A percentile compares a stretch with the other conserved stretches of the same genome.
phyloP scores from a whole-genome alignment of 1,140 invertebrate genomes.

The Zaprionus davidi region DNA sequence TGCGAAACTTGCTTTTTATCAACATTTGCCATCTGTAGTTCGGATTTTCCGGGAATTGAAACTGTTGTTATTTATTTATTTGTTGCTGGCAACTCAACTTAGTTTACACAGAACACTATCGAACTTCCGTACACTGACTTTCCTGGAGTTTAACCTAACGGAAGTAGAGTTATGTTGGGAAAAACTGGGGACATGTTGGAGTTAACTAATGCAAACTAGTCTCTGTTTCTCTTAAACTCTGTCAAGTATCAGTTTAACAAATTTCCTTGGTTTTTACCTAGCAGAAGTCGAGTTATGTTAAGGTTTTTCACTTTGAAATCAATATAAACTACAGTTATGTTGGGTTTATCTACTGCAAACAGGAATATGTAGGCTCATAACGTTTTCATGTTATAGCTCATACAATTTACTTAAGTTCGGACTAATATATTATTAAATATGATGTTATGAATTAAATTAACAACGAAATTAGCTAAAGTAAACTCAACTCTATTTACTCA shows the following conservation, averaged over 20 bases:
- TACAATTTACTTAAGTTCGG: too few relatives aligned
- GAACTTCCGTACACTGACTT: neutral
- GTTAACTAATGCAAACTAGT: neutral
- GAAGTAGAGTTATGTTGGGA: neutral
- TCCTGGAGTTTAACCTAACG: neutral
- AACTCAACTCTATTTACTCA: neutral
- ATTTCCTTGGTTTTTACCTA: neutral
- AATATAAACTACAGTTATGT: too few relatives aligned
- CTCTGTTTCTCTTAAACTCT: neutral
- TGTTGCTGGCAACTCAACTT: neutral
- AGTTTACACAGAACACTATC: neutral
- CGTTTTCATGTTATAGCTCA: too few relatives aligned
- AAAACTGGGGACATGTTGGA: neutral
- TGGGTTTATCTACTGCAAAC: too few relatives aligned
- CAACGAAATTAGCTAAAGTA: neutral
- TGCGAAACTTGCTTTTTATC: neutral
- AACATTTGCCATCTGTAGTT: neutral
- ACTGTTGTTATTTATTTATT: neutral
- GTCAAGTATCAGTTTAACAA: neutral
- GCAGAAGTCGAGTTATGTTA: neutral
- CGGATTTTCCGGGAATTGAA: neutral
- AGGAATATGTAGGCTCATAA: accelerated
- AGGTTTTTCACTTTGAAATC: too few relatives aligned
- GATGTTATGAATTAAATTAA: too few relatives aligned
- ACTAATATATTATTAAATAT: too few relatives aligned